Base-by-base conservation (phyloP, 1,140 invertebrate species). In the Frieseomelitta varia region DNA sequence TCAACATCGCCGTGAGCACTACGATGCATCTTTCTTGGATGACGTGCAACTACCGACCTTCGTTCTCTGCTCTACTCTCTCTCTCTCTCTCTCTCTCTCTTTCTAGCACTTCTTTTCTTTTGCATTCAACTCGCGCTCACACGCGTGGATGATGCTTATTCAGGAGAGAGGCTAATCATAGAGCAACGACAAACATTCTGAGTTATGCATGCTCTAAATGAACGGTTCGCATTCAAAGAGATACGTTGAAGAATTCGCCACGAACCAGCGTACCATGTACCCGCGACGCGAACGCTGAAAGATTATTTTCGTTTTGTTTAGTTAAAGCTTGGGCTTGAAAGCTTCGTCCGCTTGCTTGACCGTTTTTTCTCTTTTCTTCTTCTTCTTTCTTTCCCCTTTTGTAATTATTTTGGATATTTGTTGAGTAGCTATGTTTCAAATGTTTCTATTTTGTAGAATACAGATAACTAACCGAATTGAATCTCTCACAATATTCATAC, bases 21-120 rank as follows among this genome's bases (percentile, higher is more conserved):
- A 53, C 88, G 88, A 90, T 90, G 85, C 82, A 84, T 90, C 89
- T 90, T 90, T 87, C 89, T 90, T 86, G 82, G 82, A 90, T 85
- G 88, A 89, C 85, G 80, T 79, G 88, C 85, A 79, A 89, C 88
- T 89, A 90, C 88, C 88, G 82, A 87, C 77, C 85, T 56, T 89
- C 81, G 30, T 84, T 77, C 61, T 78, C 67, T 72, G 69, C 77
- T 78, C 51, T 47, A n/a, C 76, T 51, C 72, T 39, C 56, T 34
- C n/a, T 17, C n/a, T 17, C 14, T 12, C 39, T 51, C 14, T 51
- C 72, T 39, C 56, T 34, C n/a, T 17, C n/a, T 17, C 14, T 12
- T 27, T 51, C 14, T 30, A 47, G 39, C 39, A 47, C 47, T 21
- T 51, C 30, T 19, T 47, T 24, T 12, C 15, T n/a, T 63, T n/a